phyloP scores from a whole-genome alignment of 2,797 vertebrate species.

The Sus cebifrons region DNA sequence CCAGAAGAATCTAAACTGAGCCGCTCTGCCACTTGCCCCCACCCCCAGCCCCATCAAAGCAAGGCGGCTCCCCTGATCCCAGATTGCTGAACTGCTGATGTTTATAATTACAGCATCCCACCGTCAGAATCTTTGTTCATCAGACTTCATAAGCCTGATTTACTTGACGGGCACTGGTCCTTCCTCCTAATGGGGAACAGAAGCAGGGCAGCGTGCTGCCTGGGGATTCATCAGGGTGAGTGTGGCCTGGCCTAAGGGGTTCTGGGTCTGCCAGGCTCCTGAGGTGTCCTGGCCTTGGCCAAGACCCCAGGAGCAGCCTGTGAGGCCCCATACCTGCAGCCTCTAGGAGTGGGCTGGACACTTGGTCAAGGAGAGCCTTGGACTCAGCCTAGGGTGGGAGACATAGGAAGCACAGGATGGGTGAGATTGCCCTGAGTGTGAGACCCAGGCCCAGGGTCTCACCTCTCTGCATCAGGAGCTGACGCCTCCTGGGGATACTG shows the following conservation, averaged over 20 bases:
- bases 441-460: not conserved
- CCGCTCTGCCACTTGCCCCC: rapidly evolving
- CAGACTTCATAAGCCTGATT: constrained; percentile 89
- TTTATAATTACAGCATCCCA: constrained; percentile 89
- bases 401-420: not conserved
- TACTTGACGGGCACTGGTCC: constrained; percentile 87
- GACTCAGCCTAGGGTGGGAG: not conserved
- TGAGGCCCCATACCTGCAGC: not conserved
- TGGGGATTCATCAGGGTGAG: constrained; percentile 86
- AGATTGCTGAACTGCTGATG: constrained; percentile 88
- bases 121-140: constrained; percentile 88
- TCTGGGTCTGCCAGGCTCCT: not conserved
- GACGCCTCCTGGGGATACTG: not conserved
- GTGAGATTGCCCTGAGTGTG: not conserved
- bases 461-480: not conserved
- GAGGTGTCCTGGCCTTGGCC: not conserved
- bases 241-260: not conserved
- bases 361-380: not conserved
- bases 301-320: not conserved
- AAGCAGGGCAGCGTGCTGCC: constrained; percentile 87
- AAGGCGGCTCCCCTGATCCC: constrained; percentile 84
- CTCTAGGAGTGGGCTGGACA: not conserved
- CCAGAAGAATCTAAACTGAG: constrained; percentile 86
- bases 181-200: constrained; percentile 89
- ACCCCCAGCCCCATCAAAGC: constrained; percentile 82